These are phyloP conservation scores for Drosophila nebulosa DNA, from an alignment of 1,140 invertebrate genomes.

Conservation along the genomic window DNA sequence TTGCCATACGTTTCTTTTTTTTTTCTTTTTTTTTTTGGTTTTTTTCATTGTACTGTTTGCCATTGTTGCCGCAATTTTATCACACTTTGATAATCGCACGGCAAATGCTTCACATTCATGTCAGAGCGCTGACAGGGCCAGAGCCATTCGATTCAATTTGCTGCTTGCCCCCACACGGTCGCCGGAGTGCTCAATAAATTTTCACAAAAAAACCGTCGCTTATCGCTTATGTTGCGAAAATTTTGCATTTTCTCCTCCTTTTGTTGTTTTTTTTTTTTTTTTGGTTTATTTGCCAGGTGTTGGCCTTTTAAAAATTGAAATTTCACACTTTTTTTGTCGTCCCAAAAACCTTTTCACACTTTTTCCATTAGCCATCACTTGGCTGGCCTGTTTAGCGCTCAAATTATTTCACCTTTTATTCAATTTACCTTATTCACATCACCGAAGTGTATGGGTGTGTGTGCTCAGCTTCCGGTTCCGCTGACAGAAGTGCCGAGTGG, in stretches of 20 bases:
- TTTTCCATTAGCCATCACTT: constrained; percentile 51
- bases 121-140: constrained; percentile 40
- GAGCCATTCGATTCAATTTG: constrained; percentile 67
- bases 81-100: constrained; percentile 69
- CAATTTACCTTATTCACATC: constrained; percentile 62
- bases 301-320: constrained; percentile 7
- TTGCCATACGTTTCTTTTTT: not conserved
- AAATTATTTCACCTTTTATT: constrained; percentile 75
- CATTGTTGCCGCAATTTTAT: constrained; percentile 67
- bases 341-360: constrained; percentile 59
- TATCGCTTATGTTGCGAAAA: constrained; percentile 9
- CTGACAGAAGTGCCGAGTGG: constrained; percentile 14
- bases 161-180: constrained; percentile 2
- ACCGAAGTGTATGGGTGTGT: constrained; percentile 19
- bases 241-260: not conserved
- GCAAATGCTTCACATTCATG: constrained; percentile 65
- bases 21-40: not conserved
- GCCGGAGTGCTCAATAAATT: constrained; percentile 61
- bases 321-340: constrained; percentile 11
- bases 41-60: constrained; percentile 11
- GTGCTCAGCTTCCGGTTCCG: constrained; percentile 52
- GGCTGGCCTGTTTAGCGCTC: constrained; percentile 46
- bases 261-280: constrained; percentile 18
- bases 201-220: constrained; percentile 51
- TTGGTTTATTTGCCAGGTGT: not conserved